Evolutionary conservation across 2,888 invertebrate species (phyloP), one percentile per base, ranked within the genome.

Genomic region (Sphaeridia pumilis): DNA sequence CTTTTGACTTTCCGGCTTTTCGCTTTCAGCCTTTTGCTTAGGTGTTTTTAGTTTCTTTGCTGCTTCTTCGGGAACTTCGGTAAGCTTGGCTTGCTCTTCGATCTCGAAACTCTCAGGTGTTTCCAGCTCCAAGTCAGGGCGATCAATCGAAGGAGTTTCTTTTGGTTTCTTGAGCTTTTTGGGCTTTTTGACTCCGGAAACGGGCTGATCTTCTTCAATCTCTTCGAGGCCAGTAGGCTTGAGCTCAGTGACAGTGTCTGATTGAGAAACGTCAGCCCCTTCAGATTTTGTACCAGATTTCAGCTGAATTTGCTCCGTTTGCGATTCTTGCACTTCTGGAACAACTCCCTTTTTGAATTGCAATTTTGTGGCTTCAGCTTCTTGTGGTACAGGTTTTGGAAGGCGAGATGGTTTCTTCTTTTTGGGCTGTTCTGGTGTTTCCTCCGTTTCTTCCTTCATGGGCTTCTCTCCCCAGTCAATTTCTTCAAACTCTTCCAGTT

Each of bases 401-500:
- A 7, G 4, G 5, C 38, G 7, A 5, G 38, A 38, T 17, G 12
- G 12, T 17, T 5, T 38, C 17, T 17, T 17, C 7, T n/a, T n/a
- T n/a, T n/a, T n/a, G n/a, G n/a, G n/a, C n/a, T n/a, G n/a, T n/a
- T 38, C 38, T 17, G 38, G 38, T 38, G 5, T 17, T 38, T 5
- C 17, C 7, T 38, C 10, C 38, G 38, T 5, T 17, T 12, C 5
- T 17, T 38, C 17, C 12, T 14, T 5, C 10, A 17, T 5, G 12
- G 28, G 34, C 27, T 46, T 46, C 24, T 36, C 26, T 7, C 31
- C 50, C 43, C 43, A 44, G 4, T 47, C 47, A 20, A 47, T 47
- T 10, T 34, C 47, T 22, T 47, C 35, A 35, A 35, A 47, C 5
- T 22, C 28, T 24, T 47, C 47, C 7, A 47, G 24, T 17, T 47